Evolutionary conservation across 2,888 invertebrate species (phyloP), one percentile per base, ranked within the genome.

Genomic region (Embidobia sp.): DNA sequence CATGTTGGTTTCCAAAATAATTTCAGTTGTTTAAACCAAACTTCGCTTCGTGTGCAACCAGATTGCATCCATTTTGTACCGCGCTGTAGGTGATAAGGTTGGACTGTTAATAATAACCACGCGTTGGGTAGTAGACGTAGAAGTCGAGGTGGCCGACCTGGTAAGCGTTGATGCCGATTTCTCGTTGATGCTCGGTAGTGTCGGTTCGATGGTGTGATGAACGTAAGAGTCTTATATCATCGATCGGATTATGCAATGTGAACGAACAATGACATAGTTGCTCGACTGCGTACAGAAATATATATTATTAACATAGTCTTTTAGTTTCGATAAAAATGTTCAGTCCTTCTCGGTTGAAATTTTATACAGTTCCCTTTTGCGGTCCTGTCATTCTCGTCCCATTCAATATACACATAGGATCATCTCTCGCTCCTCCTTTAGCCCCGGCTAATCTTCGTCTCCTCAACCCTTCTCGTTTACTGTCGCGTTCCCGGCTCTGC

Each of bases 251-350:
- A 88, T 89, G 87, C 87, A 88, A 88, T 83, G 87, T 88, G 88
- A 89, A 89, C 88, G 87, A 88, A 88, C 88, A 88, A 88, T 87
- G 87, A 88, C 87, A 87, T 88, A 88, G 85, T 87, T 89, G 86
- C 86, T 86, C 86, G 87, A 89, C 86, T 87, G 88, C 87, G 88
- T 89, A 89, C 87, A 89, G 88, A 89, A 72, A 88, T 77, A 79
- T 86, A 79, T 86, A 86, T 86, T 86, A 86, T 86, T 85, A 86
- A 80, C 81, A 81, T 89, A 89, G 88, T 89, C 89, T 89, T 89
- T 89, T 86, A 88, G 88, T 89, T 89, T 88, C 88, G 86, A 88
- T 89, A 89, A 88, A 89, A 89, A 89, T 89, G 85, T 88, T 88
- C 89, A 89, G 89, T 89, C 88, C 89, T 85, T 88, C 87, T 88